Evolutionary conservation across 2,113 vertebrate species (phyloP).

Genomic region (Ancistrus triradiatus): DNA sequence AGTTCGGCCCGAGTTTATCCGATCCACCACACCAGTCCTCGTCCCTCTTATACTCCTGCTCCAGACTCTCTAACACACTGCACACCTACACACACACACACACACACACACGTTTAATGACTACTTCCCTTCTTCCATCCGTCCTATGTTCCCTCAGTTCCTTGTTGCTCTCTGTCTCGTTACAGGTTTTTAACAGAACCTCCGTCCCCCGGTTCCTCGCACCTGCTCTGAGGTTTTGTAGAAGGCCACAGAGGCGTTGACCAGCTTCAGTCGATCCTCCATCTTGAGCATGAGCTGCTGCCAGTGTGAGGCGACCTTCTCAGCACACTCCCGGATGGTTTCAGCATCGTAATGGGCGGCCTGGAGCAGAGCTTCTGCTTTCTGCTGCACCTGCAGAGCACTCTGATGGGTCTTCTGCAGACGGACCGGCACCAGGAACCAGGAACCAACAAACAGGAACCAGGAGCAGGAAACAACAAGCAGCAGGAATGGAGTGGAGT

Average conservation of each 20-base stretch:
- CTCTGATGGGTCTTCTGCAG: constrained; percentile 95
- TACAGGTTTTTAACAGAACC: neutral
- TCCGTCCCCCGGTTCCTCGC: neutral
- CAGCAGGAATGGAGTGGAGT: no score
- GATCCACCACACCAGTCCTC: constrained; percentile 98
- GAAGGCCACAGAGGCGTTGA: constrained; percentile 97
- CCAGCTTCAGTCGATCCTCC: constrained; percentile 98
- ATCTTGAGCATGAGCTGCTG: constrained; percentile 99
- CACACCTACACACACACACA: constrained; percentile 43
- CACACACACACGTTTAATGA: constrained; percentile 69
- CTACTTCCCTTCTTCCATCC: neutral
- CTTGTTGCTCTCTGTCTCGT: neutral
- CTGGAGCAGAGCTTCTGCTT: constrained; percentile 92
- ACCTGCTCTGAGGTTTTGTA: constrained; percentile 99
- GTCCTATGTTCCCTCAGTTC: neutral
- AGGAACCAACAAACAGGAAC: constrained; percentile 12
- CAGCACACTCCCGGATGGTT: constrained; percentile 94
- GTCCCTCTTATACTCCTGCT: constrained; percentile 96
- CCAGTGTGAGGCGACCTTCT: constrained; percentile 97
- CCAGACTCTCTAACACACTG: constrained; percentile 83
- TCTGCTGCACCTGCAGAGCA: constrained; percentile 96
- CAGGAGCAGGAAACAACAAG: neutral
- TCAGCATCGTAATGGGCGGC: constrained; percentile 97
- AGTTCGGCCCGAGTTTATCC: constrained; percentile 95
- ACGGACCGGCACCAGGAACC: neutral